Evolutionary conservation across 2,797 vertebrate species (phyloP).

Genomic region (Leptodactylus fallax): DNA sequence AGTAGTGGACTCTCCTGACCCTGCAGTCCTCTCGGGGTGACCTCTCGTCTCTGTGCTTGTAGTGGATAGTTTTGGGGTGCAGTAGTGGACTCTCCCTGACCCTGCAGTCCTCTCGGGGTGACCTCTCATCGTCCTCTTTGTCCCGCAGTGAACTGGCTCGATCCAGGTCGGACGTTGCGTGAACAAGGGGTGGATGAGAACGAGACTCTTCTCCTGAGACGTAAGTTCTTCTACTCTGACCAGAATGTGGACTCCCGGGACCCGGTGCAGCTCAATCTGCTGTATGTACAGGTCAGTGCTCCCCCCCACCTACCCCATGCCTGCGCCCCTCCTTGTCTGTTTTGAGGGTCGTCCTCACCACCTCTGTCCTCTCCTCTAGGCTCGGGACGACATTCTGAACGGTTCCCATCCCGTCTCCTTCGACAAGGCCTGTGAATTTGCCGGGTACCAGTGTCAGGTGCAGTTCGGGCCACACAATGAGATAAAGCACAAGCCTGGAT

Average conservation of each 20-base stretch:
- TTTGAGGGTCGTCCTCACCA: background rate
- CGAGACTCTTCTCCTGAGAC: constrained; percentile 91
- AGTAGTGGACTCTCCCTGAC: too few relatives aligned
- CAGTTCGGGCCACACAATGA: constrained; percentile 97
- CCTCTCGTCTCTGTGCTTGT: too few relatives aligned
- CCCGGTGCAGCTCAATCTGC: constrained; percentile 95
- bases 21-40: too few relatives aligned
- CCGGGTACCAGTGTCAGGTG: constrained; percentile 95
- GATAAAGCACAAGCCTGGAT: constrained; percentile 93
- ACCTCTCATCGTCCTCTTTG: background rate
- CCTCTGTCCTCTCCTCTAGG: constrained; percentile 74
- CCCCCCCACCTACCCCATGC: too few relatives aligned
- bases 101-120: too few relatives aligned
- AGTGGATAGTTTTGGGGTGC: background rate
- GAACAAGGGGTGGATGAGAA: constrained; percentile 95
- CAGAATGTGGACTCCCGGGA: constrained; percentile 97
- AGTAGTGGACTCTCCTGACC: too few relatives aligned
- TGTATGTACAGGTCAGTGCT: constrained; percentile 91
- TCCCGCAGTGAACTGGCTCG: constrained; percentile 94
- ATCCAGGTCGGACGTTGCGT: constrained; percentile 91
- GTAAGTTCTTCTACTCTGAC: constrained; percentile 98
- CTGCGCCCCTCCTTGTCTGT: too few relatives aligned
- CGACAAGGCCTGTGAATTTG: constrained; percentile 97
- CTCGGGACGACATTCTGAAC: constrained; percentile 95
- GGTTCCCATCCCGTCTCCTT: constrained; percentile 98